phyloP scores from a whole-genome alignment of 2,797 vertebrate species.

The Cryptoprocta ferox region DNA sequence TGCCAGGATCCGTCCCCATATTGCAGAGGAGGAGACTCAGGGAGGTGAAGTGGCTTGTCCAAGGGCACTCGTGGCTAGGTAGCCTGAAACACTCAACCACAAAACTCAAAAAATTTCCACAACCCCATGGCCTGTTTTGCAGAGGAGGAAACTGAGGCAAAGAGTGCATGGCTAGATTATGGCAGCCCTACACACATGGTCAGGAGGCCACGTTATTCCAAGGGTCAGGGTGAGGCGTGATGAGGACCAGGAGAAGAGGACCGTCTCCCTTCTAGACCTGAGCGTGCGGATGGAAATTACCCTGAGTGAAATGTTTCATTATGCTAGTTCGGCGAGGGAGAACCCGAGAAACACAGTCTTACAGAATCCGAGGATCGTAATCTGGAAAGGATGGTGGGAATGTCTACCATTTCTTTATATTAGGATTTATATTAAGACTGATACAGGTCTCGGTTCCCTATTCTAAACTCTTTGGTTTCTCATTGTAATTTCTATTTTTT shows the following conservation, averaged over 20 bases:
- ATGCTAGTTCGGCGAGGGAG: not conserved
- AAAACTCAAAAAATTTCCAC: not conserved
- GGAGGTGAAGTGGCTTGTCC: not conserved
- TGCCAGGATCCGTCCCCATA: not conserved
- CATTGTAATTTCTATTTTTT: not conserved
- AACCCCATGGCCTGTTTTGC: not conserved
- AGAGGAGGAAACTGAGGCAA: slow-evolving; percentile 23
- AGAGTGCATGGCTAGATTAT: not conserved
- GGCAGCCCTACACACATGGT: not conserved
- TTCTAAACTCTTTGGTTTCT: not conserved
- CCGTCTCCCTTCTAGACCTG: not conserved
- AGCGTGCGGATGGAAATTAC: not conserved
- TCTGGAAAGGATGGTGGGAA: not conserved
- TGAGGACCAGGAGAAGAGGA: not conserved
- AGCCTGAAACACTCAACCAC: not conserved
- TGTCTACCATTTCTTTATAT: not conserved
- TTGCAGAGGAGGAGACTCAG: not conserved
- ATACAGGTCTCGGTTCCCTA: not conserved
- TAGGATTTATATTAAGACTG: not conserved
- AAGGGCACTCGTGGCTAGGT: not conserved
- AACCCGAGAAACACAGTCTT: not conserved
- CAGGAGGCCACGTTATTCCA: not conserved
- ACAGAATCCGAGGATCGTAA: not conserved
- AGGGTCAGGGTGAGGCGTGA: not conserved
- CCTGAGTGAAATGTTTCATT: not conserved